A percentile compares a stretch with the other conserved stretches of the same genome.
phyloP scores from a whole-genome alignment of 2,113 vertebrate species.

The Psittacula cyanocephala region DNA sequence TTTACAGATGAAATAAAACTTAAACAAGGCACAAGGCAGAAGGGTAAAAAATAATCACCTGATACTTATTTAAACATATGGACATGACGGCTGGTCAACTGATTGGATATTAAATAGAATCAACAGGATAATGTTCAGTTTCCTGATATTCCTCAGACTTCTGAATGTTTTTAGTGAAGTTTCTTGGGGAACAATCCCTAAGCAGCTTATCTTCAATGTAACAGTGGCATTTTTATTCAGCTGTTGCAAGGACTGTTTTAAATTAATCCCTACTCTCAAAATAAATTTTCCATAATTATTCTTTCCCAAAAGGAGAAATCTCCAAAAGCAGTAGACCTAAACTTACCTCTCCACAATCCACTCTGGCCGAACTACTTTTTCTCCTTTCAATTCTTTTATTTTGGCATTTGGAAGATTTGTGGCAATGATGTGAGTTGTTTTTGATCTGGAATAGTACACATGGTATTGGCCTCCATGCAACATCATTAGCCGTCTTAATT shows the following conservation, averaged over 20 bases:
- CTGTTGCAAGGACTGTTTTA: not conserved
- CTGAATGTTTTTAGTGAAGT: not conserved
- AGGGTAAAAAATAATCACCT: not conserved
- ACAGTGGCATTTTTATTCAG: not conserved
- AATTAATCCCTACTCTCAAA: not conserved
- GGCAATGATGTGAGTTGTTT: conserved; percentile 97
- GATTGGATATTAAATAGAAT: not conserved
- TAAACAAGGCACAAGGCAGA: not conserved
- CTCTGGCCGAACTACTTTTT: conserved; percentile 92
- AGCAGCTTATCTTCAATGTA: not conserved
- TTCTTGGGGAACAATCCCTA: not conserved
- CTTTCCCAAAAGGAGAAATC: not conserved
- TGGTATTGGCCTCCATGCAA: conserved; percentile 95
- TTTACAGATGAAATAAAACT: not conserved
- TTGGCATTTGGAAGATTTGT: conserved; percentile 94
- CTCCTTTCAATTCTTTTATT: conserved; percentile 90
- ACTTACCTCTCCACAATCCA: conserved; percentile 96
- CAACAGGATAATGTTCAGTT: not conserved
- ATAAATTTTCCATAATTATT: not conserved
- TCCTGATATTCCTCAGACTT: not conserved
- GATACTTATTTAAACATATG: not conserved
- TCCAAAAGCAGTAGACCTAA: not conserved
- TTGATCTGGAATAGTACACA: conserved; percentile 91
- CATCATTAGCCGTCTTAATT: conserved; percentile 94
- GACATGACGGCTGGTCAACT: not conserved